Percentiles rank a stretch among this genome's conserved stretches.
Evolutionary conservation across 1,140 invertebrate species (phyloP).

Genomic region (Sminthurinus signatus): DNA sequence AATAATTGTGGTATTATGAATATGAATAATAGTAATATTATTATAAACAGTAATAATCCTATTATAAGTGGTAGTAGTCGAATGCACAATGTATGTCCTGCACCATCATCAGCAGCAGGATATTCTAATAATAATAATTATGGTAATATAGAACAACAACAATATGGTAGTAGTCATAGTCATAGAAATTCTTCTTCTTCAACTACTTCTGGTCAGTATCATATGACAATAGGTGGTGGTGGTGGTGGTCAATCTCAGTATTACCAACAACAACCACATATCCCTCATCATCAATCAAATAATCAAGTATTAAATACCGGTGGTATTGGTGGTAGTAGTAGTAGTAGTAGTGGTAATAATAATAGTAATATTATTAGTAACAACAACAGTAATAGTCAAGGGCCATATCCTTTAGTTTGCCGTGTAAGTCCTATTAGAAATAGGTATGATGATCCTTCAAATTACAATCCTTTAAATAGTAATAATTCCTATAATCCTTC

Average conservation of each 20-base stretch:
- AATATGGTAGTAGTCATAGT: too few relatives aligned
- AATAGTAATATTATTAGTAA: neutral
- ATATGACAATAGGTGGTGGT: too few relatives aligned
- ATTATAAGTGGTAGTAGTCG: neutral
- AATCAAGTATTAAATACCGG: neutral
- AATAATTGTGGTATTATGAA: too few relatives aligned
- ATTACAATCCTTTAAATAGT: neutral
- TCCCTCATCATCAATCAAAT: neutral
- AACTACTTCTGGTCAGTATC: too few relatives aligned
- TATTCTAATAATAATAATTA: too few relatives aligned
- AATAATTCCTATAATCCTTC: neutral
- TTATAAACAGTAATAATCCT: neutral
- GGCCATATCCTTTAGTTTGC: conserved; percentile 15
- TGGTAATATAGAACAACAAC: too few relatives aligned
- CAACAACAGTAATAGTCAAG: neutral
- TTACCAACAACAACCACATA: neutral
- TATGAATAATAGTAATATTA: neutral
- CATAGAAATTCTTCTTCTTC: too few relatives aligned
- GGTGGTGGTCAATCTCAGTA: neutral
- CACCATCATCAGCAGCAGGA: too few relatives aligned
- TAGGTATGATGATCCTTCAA: conserved; percentile 13
- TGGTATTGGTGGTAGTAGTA: neutral
- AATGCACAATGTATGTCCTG: neutral
- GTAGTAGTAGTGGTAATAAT: neutral
- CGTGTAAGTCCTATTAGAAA: conserved; percentile 19